These are phyloP conservation scores for Habrosyne pyritoides DNA, from an alignment of 2,888 invertebrate species.

Conservation along the genomic window DNA sequence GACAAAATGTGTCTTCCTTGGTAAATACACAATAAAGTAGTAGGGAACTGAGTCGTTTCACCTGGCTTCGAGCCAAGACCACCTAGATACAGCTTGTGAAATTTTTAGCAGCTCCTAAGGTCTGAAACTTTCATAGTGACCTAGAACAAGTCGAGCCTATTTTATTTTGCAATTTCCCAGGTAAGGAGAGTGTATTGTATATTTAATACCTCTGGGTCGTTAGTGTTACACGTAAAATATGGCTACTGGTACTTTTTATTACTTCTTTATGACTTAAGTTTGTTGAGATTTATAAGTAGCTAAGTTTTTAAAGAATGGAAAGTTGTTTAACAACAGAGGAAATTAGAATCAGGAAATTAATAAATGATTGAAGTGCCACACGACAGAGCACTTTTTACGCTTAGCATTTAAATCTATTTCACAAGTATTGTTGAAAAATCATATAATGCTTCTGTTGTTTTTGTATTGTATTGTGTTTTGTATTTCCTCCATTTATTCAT, in stretches of 20 bases:
- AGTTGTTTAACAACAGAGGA: background rate
- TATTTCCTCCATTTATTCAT: too few relatives aligned
- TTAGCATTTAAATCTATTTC: too few relatives aligned
- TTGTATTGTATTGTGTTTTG: too few relatives aligned
- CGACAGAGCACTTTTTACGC: too few relatives aligned
- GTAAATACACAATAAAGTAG: constrained; percentile 29
- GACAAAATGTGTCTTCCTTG: constrained; percentile 14
- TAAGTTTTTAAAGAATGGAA: background rate
- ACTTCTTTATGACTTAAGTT: background rate
- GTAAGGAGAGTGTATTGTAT: constrained; percentile 4
- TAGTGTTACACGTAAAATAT: constrained; percentile 1
- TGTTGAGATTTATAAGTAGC: constrained; percentile 3
- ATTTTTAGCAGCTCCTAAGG: constrained; percentile 44
- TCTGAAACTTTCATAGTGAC: constrained; percentile 49
- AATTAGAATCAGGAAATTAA: background rate
- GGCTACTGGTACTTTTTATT: background rate
- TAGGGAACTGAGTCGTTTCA: constrained; percentile 15
- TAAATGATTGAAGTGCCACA: background rate
- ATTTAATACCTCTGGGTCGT: background rate
- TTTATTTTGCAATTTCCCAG: constrained; percentile 23
- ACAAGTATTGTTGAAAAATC: too few relatives aligned
- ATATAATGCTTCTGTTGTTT: too few relatives aligned
- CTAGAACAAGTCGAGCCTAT: constrained; percentile 36
- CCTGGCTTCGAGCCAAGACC: constrained; percentile 46
- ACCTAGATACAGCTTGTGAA: constrained; percentile 42